Conservation (phyloP, 2,113 vertebrate species). For the Prunella fulvescens region DNA sequence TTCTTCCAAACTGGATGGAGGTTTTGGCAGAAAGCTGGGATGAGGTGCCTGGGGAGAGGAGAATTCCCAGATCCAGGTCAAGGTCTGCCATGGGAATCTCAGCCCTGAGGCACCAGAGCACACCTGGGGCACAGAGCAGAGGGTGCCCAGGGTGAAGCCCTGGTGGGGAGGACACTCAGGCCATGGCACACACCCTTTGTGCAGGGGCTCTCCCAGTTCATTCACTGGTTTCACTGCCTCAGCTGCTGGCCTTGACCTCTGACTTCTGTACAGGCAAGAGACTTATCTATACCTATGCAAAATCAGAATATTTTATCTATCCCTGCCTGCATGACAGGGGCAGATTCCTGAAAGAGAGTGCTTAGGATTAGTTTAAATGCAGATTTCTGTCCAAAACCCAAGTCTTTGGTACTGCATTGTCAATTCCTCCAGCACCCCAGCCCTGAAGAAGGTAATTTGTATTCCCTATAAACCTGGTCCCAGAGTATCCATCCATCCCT, state of each 20-base stretch:
- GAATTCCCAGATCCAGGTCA: not conserved
- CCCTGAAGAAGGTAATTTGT: not conserved
- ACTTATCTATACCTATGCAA: not conserved
- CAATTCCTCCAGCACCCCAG: not conserved
- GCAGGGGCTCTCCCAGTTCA: not conserved
- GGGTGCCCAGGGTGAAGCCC: not conserved
- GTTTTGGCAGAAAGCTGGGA: not conserved
- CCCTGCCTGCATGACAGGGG: not conserved
- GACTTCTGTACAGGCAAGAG: not conserved
- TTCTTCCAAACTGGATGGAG: not conserved
- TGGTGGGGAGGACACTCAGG: not conserved
- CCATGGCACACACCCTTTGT: fast-evolving
- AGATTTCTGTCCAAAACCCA: not conserved
- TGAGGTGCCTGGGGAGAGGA: not conserved
- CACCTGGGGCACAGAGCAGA: not conserved
- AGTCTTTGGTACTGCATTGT: not conserved
- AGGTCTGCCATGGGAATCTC: not conserved
- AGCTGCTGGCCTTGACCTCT: not conserved
- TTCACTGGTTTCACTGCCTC: not conserved
- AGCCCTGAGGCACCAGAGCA: not conserved
- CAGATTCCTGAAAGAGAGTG: not conserved
- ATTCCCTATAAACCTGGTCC: not conserved
- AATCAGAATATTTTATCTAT: not conserved
- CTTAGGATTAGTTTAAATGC: not conserved
- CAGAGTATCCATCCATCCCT: not conserved